Evolutionary conservation across 1,140 invertebrate genomes (phyloP), one percentile per base, ranked within the genome.

Genomic region (Pachyrhynchus sulphureomaculatus): DNA sequence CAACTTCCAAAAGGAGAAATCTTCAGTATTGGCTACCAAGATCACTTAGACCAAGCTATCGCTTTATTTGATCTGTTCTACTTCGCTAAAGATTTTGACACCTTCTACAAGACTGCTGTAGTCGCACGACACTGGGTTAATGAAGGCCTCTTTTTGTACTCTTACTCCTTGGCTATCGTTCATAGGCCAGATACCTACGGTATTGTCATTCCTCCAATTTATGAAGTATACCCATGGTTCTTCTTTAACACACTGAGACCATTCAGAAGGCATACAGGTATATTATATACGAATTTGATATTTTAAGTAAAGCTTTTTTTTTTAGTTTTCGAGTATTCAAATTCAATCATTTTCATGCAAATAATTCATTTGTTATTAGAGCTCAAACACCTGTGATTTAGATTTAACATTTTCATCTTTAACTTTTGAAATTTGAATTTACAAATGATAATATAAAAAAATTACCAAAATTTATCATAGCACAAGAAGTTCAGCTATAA

Each of bases 1-100:
- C 73, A 80, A 37, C 65, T 86, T 26, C 77, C 84, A 0, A 80
- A 78, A 57, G 83, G 82, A 51, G 80, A 82, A 62, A 78, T 86
- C 29, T 90, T 87, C 68, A 84, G 84, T 13, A 62, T 83, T n/a
- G 77, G 82, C 65, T 75, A 87, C 47, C 78, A 81, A 23, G 78
- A 82, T 9, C 85, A 88, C 45, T 66, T 81, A n/a, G 75, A 82
- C 39, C 84, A 89, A 75, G 82, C 84, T 24, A 74, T 81, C 3
- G 78, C 78, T 6, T 72, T 89, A 45, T 89, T 88, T 79, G 82
- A 88, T 53, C 68, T 88, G 55, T 81, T 91, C 67, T 87, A 83
- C 75, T 82, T 82, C 65, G 86, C 87, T 51, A 87, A 88, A 69
- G 81, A 84, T 64, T 85, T 79, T 66, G 75, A 76, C 13, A 83